Conservation (phyloP, 2,888 invertebrate genomes). For the Omphaloscelis lunosa region DNA sequence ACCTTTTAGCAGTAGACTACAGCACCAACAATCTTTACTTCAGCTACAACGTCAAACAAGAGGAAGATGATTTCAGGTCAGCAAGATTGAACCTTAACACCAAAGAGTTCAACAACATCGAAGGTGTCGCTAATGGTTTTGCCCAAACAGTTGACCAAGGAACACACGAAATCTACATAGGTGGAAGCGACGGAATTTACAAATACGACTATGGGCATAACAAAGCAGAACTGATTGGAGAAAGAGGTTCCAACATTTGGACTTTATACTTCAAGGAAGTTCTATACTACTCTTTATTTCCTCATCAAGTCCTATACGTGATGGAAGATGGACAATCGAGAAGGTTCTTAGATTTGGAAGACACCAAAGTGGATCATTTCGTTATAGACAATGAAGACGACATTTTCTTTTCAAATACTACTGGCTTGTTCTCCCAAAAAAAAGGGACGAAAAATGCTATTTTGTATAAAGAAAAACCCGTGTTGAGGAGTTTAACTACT, state of each 20-base stretch:
- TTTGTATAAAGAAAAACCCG: conserved; percentile 65
- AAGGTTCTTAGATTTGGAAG: conserved; percentile 80
- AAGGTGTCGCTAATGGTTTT: conserved; percentile 78
- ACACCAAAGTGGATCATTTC: conserved; percentile 82
- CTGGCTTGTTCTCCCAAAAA: conserved; percentile 80
- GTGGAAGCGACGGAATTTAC: conserved; percentile 81
- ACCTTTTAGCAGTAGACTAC: conserved; percentile 78
- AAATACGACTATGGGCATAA: conserved; percentile 78
- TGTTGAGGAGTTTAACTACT: conserved; percentile 75
- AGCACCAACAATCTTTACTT: conserved; percentile 80
- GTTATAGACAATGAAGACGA: conserved; percentile 78
- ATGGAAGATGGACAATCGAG: conserved; percentile 71
- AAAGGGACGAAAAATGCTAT: conserved; percentile 77
- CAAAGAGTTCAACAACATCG: conserved; percentile 76
- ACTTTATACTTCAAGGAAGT: conserved; percentile 79
- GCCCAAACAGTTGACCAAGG: conserved; percentile 80
- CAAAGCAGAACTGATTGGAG: conserved; percentile 74
- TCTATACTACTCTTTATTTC: conserved; percentile 80
- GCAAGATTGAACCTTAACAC: conserved; percentile 79
- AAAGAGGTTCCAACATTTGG: conserved; percentile 78
- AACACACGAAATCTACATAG: conserved; percentile 79
- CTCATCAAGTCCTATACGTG: conserved; percentile 79
- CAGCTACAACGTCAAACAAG: conserved; percentile 75
- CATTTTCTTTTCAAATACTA: conserved; percentile 80
- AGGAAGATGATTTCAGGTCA: conserved; percentile 75